Conservation (phyloP, 2,113 vertebrate species). For the Eidolon helvum region DNA sequence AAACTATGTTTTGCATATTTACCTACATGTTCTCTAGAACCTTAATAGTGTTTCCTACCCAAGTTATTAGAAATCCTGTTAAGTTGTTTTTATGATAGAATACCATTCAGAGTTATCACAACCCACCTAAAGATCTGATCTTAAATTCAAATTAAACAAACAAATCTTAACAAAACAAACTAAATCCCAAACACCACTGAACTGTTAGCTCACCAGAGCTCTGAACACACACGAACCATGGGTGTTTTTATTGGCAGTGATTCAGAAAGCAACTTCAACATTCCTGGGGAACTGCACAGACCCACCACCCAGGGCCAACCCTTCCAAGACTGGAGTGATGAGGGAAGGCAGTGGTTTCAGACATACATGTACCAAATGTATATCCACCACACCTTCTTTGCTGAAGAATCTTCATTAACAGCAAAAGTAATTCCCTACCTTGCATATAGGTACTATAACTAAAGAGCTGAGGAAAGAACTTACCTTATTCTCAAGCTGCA, state of each 20-base stretch:
- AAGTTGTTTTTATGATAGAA: constrained; percentile 11
- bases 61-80: constrained; percentile 1
- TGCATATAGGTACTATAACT: background rate
- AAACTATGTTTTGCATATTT: background rate
- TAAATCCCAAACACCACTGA: background rate
- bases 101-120: background rate
- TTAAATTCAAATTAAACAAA: constrained; percentile 59
- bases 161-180: constrained; percentile 54
- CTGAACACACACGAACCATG: background rate
- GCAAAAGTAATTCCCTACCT: background rate
- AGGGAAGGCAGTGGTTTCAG: background rate
- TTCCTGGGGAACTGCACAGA: background rate
- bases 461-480: background rate
- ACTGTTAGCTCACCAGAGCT: background rate
- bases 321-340: background rate
- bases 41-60: background rate
- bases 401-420: background rate
- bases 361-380: too few relatives aligned
- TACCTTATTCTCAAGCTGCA: constrained; percentile 4
- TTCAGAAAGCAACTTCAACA: background rate
- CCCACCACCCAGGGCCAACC: background rate
- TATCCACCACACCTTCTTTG: background rate
- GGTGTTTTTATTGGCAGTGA: constrained; percentile 48
- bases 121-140: background rate
- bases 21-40: background rate